These are phyloP conservation scores for Drosophila meridiana DNA, from an alignment of 2,888 invertebrate species.

Conservation along the genomic window DNA sequence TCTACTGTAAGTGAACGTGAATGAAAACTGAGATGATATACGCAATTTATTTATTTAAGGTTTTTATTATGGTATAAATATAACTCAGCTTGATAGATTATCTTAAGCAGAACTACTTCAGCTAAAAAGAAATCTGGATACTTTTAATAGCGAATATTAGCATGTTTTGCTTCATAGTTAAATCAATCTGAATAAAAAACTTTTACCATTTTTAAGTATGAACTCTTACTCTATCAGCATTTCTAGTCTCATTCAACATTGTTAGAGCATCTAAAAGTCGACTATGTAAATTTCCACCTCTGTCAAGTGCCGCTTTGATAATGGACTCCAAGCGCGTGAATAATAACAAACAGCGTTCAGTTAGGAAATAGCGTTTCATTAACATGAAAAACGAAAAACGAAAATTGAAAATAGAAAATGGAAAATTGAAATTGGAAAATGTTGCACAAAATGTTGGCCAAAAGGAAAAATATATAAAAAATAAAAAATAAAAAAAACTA, in stretches of 20 bases:
- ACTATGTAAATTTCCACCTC: neutral
- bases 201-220: neutral
- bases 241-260: too few species aligned
- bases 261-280: constrained; percentile 22
- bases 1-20: too few species aligned
- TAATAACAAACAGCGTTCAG: constrained; percentile 72
- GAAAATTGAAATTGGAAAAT: constrained; percentile 60
- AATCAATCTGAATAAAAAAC: neutral
- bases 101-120: too few species aligned
- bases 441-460: constrained; percentile 31
- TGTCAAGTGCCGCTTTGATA: constrained; percentile 63
- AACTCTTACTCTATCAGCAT: too few species aligned
- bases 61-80: too few species aligned
- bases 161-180: too few species aligned
- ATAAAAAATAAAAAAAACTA: neutral
- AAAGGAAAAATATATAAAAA: constrained; percentile 10
- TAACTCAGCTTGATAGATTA: too few species aligned
- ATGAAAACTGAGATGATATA: too few species aligned
- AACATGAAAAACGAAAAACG: constrained; percentile 64
- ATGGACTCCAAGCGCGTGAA: constrained; percentile 80
- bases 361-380: constrained; percentile 80
- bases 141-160: too few species aligned
- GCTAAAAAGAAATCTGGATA: too few species aligned
- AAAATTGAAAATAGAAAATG: constrained; percentile 62
- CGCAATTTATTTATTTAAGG: too few species aligned